Percentiles rank a stretch among this genome's conserved stretches.
These are phyloP conservation scores for Temnothorax longispinosus DNA, from an alignment of 1,140 invertebrate genomes.

Conservation along the genomic window DNA sequence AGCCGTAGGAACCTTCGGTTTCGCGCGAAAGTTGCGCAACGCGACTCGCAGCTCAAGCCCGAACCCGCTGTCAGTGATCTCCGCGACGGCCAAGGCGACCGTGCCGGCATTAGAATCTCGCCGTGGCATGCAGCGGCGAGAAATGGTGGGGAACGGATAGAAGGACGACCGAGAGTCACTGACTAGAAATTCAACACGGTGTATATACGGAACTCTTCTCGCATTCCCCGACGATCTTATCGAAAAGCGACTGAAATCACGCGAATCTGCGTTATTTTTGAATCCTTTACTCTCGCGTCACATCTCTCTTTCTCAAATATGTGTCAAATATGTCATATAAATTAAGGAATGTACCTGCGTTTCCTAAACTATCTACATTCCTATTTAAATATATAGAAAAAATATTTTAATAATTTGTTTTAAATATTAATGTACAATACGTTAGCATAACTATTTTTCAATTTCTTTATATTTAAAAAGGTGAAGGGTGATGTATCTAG, in stretches of 20 bases:
- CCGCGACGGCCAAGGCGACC: constrained; percentile 69
- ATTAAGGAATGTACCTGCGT: background rate
- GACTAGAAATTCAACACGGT: constrained; percentile 61
- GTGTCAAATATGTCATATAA: background rate
- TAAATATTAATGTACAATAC: background rate
- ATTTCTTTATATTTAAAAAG: background rate
- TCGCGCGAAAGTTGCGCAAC: constrained; percentile 68
- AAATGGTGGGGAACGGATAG: constrained; percentile 40
- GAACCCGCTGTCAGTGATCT: constrained; percentile 49
- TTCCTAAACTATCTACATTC: background rate
- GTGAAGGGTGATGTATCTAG: background rate
- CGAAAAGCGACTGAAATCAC: background rate
- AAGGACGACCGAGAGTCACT: constrained; percentile 57
- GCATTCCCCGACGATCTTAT: constrained; percentile 24
- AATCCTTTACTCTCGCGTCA: background rate
- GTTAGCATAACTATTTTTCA: background rate
- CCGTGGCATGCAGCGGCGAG: background rate
- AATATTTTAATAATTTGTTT: background rate
- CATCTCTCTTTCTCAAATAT: background rate
- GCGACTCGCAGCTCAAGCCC: background rate
- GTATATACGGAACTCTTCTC: background rate
- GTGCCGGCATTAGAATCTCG: constrained; percentile 57
- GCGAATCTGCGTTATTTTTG: background rate
- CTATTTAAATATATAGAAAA: background rate
- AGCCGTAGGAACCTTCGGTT: constrained; percentile 59